Base-by-base conservation (phyloP, 2,113 vertebrate genomes). In the Apus apus region DNA sequence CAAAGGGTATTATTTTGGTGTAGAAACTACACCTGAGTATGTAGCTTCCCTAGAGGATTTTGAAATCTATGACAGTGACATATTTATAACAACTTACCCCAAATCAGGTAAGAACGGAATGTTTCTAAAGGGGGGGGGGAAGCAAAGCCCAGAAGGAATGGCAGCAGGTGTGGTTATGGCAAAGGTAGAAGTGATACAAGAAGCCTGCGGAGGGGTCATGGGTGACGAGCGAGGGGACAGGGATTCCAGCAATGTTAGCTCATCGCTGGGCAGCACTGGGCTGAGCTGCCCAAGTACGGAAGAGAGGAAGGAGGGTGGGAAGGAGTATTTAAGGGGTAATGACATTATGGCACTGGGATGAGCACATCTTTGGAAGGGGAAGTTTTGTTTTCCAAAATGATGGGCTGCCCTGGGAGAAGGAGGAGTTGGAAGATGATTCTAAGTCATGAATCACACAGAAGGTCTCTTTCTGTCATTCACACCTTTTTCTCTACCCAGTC, bases 11-110 rank as follows among this genome's bases (percentile, higher is more conserved):
- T 92, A 95, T 67, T 98, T 98, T 60, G 5, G 2, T 16, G 1
- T 3, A 8, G 8, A 30, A 7, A 6, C 87, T n/a, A 89, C 96
- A 21, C 23, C 38, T 5, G 98, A 98, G 56, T 45, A 97, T 12
- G 36, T 98, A 1, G 97, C 98, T 51, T 96, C 97, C 7, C 96
- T 98, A 25, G 96, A 98, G 92, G 90, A 71, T 66, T 98, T 98
- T 80, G 93, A 98, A 75, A 96, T 98, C 60, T 90, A 93, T 43
- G 97, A 98, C 29, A 97, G 89, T 32, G 97, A 98, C 68, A 38
- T 98, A 29, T 96, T 98, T 84, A 19, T 98, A 25, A 90, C 95
- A 36, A 98, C 97, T 19, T 98, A 97, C 27, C 97, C 97, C 1
- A 98, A 98, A 78, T 98, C 98, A 89, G 98, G 97, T 98, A 93